phyloP scores from a whole-genome alignment of 2,888 invertebrate species.

The Phymatocera aterrima region DNA sequence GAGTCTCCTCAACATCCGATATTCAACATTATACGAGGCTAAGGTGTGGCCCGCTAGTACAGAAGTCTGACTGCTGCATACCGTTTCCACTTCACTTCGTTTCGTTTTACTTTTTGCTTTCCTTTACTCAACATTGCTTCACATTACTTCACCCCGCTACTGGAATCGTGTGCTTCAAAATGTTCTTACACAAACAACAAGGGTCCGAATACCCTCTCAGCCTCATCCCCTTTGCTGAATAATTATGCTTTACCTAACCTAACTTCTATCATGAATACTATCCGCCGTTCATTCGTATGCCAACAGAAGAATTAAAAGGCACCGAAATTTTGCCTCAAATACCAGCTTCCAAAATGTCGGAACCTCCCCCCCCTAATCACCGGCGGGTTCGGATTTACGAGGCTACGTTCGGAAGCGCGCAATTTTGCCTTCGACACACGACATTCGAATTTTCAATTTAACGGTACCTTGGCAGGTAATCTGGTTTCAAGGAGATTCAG shows the following conservation, averaged over 20 bases:
- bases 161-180: background rate
- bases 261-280: background rate
- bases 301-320: no score
- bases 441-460: no score
- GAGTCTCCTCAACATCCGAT: constrained; percentile 11
- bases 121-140: background rate
- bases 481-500: no score
- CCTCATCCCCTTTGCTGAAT: constrained; percentile 65
- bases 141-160: no score
- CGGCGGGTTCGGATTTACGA: no score
- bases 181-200: constrained; percentile 67
- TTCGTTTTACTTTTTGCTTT: background rate
- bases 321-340: no score
- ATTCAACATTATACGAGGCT: constrained; percentile 30
- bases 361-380: no score
- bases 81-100: background rate
- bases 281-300: background rate
- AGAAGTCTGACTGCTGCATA: background rate
- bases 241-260: constrained; percentile 69
- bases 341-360: no score
- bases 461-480: no score
- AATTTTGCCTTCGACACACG: no score
- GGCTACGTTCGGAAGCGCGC: no score
- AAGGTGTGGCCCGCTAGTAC: constrained; percentile 10
- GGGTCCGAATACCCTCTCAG: constrained; percentile 66